Conservation (phyloP, 2,888 invertebrate genomes). For the Harpalus rufipes region DNA sequence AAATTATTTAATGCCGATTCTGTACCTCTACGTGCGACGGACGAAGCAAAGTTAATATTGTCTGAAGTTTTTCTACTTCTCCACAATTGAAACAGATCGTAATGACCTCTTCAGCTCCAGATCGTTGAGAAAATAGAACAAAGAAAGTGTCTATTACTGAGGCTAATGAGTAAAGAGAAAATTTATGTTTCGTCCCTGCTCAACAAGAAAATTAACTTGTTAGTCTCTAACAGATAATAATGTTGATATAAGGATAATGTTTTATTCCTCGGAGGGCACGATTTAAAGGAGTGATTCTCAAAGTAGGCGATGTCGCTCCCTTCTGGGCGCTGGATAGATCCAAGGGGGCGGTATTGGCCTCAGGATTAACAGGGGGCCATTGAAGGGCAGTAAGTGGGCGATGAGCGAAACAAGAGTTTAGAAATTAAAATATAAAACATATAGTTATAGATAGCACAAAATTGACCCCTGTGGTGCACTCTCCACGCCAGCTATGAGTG, state of each 20-base stretch:
- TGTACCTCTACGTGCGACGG: background rate
- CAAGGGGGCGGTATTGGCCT: too few relatives aligned
- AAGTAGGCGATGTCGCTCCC: too few relatives aligned
- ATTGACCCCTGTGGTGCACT: too few relatives aligned
- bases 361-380: too few relatives aligned
- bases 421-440: too few relatives aligned
- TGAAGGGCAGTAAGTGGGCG: too few relatives aligned
- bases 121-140: background rate
- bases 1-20: background rate
- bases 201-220: background rate
- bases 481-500: too few relatives aligned
- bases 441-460: too few relatives aligned
- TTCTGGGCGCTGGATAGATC: too few relatives aligned
- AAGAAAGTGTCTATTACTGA: background rate
- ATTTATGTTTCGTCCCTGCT: background rate
- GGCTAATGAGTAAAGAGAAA: background rate
- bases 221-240: background rate
- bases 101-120: background rate
- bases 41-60: background rate
- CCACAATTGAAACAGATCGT: background rate
- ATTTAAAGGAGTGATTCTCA: too few relatives aligned
- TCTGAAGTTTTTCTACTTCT: background rate
- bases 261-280: too few relatives aligned
- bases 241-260: background rate
- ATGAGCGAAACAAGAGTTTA: too few relatives aligned